A percentile compares a stretch with the other conserved stretches of the same genome.
Evolutionary conservation across 2,888 invertebrate genomes (phyloP).

Genomic region (Apamea anceps): DNA sequence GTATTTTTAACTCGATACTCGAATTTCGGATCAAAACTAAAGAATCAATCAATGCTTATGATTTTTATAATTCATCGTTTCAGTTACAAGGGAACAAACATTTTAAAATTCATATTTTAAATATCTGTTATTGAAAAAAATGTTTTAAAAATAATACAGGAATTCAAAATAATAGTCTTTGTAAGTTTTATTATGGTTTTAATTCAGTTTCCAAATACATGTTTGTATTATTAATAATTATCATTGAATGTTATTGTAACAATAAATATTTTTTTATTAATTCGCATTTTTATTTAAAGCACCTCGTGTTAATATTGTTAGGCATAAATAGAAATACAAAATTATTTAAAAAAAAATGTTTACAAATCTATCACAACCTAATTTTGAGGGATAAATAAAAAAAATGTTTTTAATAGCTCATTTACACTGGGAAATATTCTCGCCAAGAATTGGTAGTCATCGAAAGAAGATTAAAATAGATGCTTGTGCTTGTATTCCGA

Average conservation of each 20-base stretch:
- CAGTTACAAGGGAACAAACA: not conserved
- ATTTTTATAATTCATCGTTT: not conserved
- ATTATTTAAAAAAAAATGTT: not conserved
- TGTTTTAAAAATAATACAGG: slow-evolving; percentile 11
- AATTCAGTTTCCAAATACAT: slow-evolving; percentile 37
- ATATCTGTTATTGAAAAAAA: not conserved
- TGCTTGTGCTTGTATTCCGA: not conserved
- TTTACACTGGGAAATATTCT: not conserved
- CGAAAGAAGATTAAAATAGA: not conserved
- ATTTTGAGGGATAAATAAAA: not conserved
- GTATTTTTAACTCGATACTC: not conserved
- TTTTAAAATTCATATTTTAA: slow-evolving; percentile 7
- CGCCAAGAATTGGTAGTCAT: not conserved
- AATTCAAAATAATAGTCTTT: slow-evolving; percentile 38
- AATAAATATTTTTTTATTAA: slow-evolving; percentile 50
- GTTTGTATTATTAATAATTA: slow-evolving; percentile 39
- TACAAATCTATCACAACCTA: slow-evolving; percentile 31
- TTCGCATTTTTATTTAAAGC: slow-evolving; percentile 35
- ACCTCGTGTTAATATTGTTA: slow-evolving; percentile 13
- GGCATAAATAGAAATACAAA: slow-evolving; percentile 13
- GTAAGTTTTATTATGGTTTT: slow-evolving; percentile 48
- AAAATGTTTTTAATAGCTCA: not conserved
- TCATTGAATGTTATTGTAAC: slow-evolving; percentile 44
- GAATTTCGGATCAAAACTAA: not conserved
- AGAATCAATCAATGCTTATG: slow-evolving; percentile 7